Base-by-base conservation (phyloP, 2,797 vertebrate species). In the Phaenicophaeus curvirostris region DNA sequence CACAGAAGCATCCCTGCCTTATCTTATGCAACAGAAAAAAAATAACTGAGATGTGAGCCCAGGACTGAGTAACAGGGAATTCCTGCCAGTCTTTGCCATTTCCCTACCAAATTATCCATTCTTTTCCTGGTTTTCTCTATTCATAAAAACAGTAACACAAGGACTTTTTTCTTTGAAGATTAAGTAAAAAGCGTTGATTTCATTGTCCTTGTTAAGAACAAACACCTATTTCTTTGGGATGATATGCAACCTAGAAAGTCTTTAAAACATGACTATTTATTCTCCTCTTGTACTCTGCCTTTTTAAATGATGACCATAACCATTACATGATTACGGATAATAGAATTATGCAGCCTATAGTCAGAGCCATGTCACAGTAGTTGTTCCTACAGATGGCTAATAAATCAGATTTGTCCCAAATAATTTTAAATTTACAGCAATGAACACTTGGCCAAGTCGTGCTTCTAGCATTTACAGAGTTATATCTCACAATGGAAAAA, bases 361-460 rank as follows among this genome's bases (percentile, higher is more conserved):
- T 78, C 48, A 83, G 31, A 83, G 33, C 54, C 54, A 51, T 21
- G 37, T 51, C 54, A 86, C 25, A 58, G 48, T 28, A 90, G 15
- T 7, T 88, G 9, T 18, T 88, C 69, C 77, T 91, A 86, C 62
- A 96, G 65, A 92, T 12, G 37, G 30, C 51, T 73, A 88, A 91
- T 59, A 93, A 94, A 94, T 88, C 65, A 88, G 68, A 86, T 93
- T 89, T 95, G 48, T 73, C 89, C 41, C 48, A 86, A 67, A 78
- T 44, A 91, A 84, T 81, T 69, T 81, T 51, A 87, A 85, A 87
- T 87, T 85, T 89, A 78, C 42, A 91, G 30, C n/a, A 90, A 5
- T 23, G 31, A 90, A 93, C 55, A 89, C 25, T 59, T 9, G 23
- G 44, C 57, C 61, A 74, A 66, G 16, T 16, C 24, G 72, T 6